Evolutionary conservation across 2,888 invertebrate genomes (phyloP), one percentile per base, ranked within the genome.

Genomic region (Drosophila kambysellisi): DNA sequence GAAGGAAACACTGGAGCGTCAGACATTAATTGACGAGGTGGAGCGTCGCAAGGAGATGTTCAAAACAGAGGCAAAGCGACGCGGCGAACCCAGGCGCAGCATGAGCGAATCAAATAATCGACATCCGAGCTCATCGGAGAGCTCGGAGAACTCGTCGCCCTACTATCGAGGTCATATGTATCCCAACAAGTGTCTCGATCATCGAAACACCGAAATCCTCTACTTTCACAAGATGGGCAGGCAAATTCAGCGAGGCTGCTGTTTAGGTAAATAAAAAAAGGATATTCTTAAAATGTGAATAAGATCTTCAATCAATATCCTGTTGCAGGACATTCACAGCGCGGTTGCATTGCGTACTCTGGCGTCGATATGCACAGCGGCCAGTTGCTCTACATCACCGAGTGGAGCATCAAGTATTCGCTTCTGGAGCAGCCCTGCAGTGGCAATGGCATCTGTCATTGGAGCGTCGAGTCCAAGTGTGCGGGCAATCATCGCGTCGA

Each of bases 341-440:
- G 95, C 76, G 97, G 97, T 9, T 96, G 96, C 53, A 95, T 96
- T 32, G 95, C 96, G 4, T 97, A 96, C 92, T 94, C 95, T 29
- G 97, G 96, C 8, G 95, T 98, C 29, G 98, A 98, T 90, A 94
- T 95, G 62, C 95, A 95, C 67, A 95, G 95, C 17, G 97, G 97
- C 0, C 96, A 96, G 77, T 91, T 96, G 56, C 93, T 97, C 0
- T 95, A 96, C 37, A 94, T 97, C 17, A 95, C 95, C 33, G 97
- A 97, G 92, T 98, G 98, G 98, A 94, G 93, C 51, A 93, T 96
- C 8, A 94, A 92, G 93, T 91, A 92, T 88, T 66, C 93, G 70
- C 91, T 93, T 92, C 92, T 73, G 76, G 94, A 77, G 69, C 86
- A 90, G 56, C 91, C 92, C n/a, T 93, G 93, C 68, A 76, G 79